Conservation (phyloP, 2,888 invertebrate species). For the Alviniconcha strummeri region DNA sequence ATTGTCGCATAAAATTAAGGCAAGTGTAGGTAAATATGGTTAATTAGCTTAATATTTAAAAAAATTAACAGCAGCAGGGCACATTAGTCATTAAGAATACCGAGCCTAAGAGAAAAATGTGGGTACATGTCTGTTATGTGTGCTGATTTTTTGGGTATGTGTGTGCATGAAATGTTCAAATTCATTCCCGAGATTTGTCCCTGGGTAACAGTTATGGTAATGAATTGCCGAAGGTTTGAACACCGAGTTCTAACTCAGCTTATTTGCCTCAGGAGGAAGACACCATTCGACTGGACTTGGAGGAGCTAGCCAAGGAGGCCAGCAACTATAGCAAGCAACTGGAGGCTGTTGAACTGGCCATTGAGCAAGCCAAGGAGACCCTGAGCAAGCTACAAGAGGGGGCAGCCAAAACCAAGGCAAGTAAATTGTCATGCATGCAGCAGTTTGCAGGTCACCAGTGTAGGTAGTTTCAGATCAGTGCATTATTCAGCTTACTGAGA, state of each 20-base stretch:
- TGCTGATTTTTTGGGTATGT: background rate
- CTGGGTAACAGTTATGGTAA: no score
- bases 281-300: slow-evolving; percentile 85
- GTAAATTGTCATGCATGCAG: no score
- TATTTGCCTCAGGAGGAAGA: slow-evolving; percentile 80
- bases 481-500: no score
- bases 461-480: no score
- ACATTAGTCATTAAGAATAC: no score
- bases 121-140: background rate
- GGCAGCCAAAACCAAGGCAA: slow-evolving; percentile 58
- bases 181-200: background rate
- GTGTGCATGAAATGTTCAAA: background rate
- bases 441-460: background rate
- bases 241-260: no score
- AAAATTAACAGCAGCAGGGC: no score
- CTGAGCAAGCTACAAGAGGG: slow-evolving; percentile 58
- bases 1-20: no score
- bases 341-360: slow-evolving; percentile 75
- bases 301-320: slow-evolving; percentile 83
- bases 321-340: slow-evolving; percentile 78
- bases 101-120: no score
- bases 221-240: no score
- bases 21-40: no score
- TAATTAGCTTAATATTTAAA: no score
- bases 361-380: slow-evolving; percentile 61